Evolutionary conservation across 2,113 vertebrate genomes (phyloP).

Genomic region (Odobenus rosmarus): DNA sequence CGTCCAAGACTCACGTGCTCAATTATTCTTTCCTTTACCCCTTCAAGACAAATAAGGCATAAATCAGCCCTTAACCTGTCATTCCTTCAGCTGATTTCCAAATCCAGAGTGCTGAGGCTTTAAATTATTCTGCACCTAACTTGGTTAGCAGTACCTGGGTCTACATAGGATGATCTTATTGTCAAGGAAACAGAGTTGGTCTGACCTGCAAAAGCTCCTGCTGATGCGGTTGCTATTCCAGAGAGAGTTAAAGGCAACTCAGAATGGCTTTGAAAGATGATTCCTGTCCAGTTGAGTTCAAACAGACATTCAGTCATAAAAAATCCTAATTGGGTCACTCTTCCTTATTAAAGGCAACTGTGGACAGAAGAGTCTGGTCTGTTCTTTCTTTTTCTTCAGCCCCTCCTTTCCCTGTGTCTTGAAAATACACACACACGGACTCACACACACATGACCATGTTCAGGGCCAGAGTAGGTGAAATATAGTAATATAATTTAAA

Average conservation of each 20-base stretch:
- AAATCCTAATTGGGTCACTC: background rate
- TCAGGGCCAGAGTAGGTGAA: background rate
- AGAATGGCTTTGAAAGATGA: slow-evolving; percentile 51
- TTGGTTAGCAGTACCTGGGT: slow-evolving; percentile 68
- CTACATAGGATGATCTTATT: slow-evolving; percentile 81
- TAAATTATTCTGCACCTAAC: slow-evolving; percentile 80
- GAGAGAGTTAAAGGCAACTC: slow-evolving; percentile 66
- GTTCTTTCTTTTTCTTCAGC: background rate
- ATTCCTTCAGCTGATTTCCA: slow-evolving; percentile 55
- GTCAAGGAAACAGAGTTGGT: slow-evolving; percentile 82
- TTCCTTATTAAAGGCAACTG: background rate
- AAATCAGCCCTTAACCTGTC: slow-evolving; percentile 61
- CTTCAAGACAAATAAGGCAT: slow-evolving; percentile 66
- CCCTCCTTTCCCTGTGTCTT: background rate
- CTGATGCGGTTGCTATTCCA: slow-evolving; percentile 64
- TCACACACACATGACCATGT: background rate
- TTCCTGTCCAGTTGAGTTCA: slow-evolving; percentile 69
- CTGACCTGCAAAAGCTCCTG: slow-evolving; percentile 69
- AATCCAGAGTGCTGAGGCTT: slow-evolving; percentile 70
- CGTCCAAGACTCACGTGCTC: background rate
- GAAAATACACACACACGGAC: background rate
- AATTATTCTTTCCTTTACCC: slow-evolving; percentile 40
- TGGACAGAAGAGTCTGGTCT: background rate
- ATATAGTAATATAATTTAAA: background rate
- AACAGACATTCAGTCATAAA: slow-evolving; percentile 61